Evolutionary conservation across 2,113 vertebrate genomes (phyloP).

Genomic region (Suncus etruscus): DNA sequence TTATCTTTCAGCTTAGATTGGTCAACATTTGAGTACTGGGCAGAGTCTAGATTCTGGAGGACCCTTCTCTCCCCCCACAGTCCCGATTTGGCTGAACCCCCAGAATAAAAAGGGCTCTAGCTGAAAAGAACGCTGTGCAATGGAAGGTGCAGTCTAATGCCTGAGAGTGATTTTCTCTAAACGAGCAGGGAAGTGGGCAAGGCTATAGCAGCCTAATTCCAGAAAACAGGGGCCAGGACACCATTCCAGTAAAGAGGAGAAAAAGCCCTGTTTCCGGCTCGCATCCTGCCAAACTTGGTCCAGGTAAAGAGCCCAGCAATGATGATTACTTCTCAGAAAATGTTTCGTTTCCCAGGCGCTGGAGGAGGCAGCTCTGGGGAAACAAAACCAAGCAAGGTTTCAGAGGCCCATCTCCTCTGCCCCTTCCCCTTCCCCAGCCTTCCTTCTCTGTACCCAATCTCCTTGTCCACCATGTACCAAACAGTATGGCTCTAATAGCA

Average conservation of each 20-base stretch:
- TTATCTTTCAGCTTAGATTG: background rate
- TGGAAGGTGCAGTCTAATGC: too few species aligned
- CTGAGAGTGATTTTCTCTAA: background rate
- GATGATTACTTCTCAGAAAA: conserved; percentile 78
- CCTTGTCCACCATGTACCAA: background rate
- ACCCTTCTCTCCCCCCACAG: background rate
- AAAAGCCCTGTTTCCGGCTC: conserved; percentile 67
- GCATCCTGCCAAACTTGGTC: conserved; percentile 74
- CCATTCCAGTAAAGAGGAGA: conserved; percentile 71
- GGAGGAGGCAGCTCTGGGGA: conserved; percentile 59
- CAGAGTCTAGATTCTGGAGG: background rate
- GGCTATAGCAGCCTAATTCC: conserved; percentile 54
- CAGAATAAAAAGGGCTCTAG: too few species aligned
- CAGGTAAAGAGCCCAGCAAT: conserved; percentile 71
- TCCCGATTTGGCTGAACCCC: too few species aligned
- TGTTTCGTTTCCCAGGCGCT: conserved; percentile 2
- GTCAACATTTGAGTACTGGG: background rate
- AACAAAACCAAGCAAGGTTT: background rate
- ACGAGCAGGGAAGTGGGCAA: background rate
- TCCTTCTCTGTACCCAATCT: background rate
- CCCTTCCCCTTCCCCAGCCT: background rate
- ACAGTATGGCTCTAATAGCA: background rate
- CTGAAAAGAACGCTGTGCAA: too few species aligned
- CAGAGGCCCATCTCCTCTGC: background rate
- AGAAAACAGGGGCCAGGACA: conserved; percentile 69